Base-by-base conservation (phyloP, 1,140 invertebrate species). In the Scaptomyza pallida region DNA sequence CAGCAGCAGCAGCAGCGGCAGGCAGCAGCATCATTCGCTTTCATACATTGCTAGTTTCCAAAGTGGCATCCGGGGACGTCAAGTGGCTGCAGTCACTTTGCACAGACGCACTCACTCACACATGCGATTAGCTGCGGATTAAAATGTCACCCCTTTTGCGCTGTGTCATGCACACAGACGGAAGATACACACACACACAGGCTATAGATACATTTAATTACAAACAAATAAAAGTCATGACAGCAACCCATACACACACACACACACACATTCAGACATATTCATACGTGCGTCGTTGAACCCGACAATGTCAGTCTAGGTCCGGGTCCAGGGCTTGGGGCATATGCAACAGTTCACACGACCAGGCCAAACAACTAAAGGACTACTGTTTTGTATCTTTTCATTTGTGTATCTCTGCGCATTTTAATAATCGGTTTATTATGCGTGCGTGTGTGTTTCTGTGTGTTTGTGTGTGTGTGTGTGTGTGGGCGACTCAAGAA, bases 191-290 rank as follows among this genome's bases (percentile, higher is more conserved):
- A 26, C 23, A 26, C 2, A 26, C 23, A 26, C 23, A 4, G 6
- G 62, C 62, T 61, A 73, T 63, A 86, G 82, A 89, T 88, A 86
- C 78, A 78, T 86, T 88, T 89, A 89, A 89, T 89, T 89, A 89
- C 75, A 90, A 83, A 82, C 86, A 89, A 90, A 89, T 89, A 89
- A 89, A 89, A 89, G 86, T 89, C 86, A 89, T 86, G 86, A 77
- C 77, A 89, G 74, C 78, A 63, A 56, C 44, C 37, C 52, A 60
- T 60, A 75, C 59, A 50, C 63, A 63, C 48, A 51, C 45, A 43
- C 23, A 35, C 13, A 52, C 19, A 45, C 8, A 43, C 12, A 37
- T 5, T 40, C 9, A 10, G n/a, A 61, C 1, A 30, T 12, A 10
- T 12, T 54, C 52, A 60, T 56, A 50, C 60, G 26, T 51, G 47